These are phyloP conservation scores for Calyptommatus sinebrachiatus DNA, from an alignment of 2,113 vertebrate species.

Conservation along the genomic window DNA sequence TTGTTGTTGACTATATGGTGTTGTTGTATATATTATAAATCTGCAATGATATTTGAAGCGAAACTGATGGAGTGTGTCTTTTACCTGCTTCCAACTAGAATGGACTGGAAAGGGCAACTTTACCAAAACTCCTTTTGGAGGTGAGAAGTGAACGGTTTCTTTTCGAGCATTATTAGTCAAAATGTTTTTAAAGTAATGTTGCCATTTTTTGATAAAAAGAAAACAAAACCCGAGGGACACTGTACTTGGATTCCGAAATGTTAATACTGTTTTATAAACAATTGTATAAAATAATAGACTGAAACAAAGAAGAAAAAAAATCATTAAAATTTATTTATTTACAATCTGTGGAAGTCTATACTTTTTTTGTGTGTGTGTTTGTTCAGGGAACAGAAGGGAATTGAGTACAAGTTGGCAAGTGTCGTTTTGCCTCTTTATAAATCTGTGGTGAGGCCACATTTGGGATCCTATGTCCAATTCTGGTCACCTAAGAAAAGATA, in stretches of 20 bases:
- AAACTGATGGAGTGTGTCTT: not conserved
- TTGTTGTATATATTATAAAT: not conserved
- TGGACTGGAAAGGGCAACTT: not conserved
- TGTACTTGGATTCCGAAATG: constrained; percentile 66
- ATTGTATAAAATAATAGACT: constrained; percentile 71
- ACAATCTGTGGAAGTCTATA: constrained; percentile 27
- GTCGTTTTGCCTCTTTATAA: too few relatives aligned
- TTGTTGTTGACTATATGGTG: constrained; percentile 1
- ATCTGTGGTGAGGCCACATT: too few relatives aligned
- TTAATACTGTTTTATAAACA: constrained; percentile 75
- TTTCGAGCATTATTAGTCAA: constrained; percentile 39
- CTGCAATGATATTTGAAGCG: not conserved
- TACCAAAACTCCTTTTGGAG: not conserved
- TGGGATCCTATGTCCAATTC: too few relatives aligned
- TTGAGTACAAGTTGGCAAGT: too few relatives aligned
- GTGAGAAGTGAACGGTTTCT: not conserved
- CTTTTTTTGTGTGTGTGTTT: constrained; percentile 2
- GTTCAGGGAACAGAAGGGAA: too few relatives aligned
- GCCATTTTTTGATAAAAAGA: constrained; percentile 40
- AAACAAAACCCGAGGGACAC: constrained; percentile 43
- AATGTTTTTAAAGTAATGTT: constrained; percentile 37
- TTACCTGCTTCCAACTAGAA: not conserved
- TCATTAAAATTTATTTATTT: constrained; percentile 74
- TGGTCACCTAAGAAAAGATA: too few relatives aligned
- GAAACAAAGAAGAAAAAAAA: constrained; percentile 61